Evolutionary conservation across 2,797 vertebrate genomes (phyloP).

Genomic region (Delichon dasypus): DNA sequence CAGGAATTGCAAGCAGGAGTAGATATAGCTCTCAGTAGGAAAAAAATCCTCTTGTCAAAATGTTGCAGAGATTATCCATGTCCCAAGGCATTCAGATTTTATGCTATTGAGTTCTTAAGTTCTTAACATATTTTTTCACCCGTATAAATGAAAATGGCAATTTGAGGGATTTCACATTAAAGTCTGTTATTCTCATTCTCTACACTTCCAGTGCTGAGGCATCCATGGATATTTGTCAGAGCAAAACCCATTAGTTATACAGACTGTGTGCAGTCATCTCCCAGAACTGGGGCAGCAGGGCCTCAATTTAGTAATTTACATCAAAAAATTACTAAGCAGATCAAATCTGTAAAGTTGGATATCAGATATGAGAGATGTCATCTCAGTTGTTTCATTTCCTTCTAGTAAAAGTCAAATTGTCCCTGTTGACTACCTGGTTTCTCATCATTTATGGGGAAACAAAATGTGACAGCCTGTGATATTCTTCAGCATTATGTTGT

Average conservation of each 20-base stretch:
- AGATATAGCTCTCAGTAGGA: background rate
- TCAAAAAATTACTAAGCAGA: background rate
- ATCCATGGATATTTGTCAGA: background rate
- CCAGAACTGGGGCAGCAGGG: background rate
- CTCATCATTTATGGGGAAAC: background rate
- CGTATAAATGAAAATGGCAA: constrained; percentile 39
- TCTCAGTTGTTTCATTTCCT: background rate
- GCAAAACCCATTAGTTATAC: background rate
- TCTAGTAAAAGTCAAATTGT: background rate
- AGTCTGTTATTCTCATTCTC: constrained; percentile 31
- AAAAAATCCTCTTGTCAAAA: background rate
- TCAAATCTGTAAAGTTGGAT: background rate
- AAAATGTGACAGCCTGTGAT: background rate
- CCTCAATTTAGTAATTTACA: background rate
- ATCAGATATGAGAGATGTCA: background rate
- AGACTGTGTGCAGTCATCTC: background rate
- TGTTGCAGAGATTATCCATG: background rate
- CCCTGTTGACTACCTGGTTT: background rate
- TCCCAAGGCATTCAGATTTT: constrained; percentile 1
- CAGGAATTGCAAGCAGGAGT: background rate
- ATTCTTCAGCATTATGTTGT: background rate
- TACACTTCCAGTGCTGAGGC: background rate
- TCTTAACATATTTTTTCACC: constrained; percentile 10
- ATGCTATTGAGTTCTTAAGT: background rate
- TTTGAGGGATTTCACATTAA: constrained; percentile 9